Conservation (phyloP, 23 tunicate species). For the Phallusia fumigata region DNA sequence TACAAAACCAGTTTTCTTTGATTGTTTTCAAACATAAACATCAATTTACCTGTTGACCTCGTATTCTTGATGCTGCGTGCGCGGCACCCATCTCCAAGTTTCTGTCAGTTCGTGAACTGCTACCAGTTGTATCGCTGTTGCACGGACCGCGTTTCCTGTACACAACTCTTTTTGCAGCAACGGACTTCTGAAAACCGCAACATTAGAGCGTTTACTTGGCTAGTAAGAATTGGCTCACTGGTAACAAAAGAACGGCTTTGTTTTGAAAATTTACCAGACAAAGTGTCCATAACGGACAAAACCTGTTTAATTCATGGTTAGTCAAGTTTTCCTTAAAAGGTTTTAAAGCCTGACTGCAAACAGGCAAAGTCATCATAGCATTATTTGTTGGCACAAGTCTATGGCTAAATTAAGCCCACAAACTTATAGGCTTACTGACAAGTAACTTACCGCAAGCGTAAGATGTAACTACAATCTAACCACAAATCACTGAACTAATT, state of each 20-base stretch:
- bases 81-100: constrained; percentile 7
- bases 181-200: neutral
- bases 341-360: too few species aligned
- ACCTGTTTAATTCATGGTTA: too few species aligned
- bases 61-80: neutral
- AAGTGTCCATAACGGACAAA: neutral
- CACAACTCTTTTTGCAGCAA: constrained; percentile 3
- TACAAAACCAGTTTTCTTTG: neutral
- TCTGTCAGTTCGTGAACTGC: neutral
- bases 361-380: too few species aligned
- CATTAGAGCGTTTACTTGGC: too few species aligned
- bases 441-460: too few species aligned
- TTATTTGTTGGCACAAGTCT: too few species aligned
- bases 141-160: constrained; percentile 35
- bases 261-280: neutral
- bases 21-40: too few species aligned
- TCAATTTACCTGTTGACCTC: neutral
- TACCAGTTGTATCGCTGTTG: constrained; percentile 19
- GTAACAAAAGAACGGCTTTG: neutral
- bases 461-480: too few species aligned
- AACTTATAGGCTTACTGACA: too few species aligned
- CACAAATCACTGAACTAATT: neutral
- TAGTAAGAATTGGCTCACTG: neutral
- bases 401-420: too few species aligned
- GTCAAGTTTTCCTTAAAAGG: too few species aligned